phyloP scores from a whole-genome alignment of 2,797 vertebrate species.

The Sebastes vulpes region DNA sequence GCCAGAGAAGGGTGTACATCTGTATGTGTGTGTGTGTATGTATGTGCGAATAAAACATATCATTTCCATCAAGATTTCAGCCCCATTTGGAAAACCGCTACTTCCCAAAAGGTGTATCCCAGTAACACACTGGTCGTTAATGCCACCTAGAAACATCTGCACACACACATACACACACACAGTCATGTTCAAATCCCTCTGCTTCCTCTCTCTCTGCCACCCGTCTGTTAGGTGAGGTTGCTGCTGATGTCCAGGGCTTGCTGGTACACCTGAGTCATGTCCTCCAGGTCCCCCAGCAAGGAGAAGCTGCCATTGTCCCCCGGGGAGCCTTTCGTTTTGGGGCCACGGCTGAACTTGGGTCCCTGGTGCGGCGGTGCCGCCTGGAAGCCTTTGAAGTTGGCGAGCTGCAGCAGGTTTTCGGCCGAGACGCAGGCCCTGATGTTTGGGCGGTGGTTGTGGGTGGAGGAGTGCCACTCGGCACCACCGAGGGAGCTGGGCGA shows the following conservation, averaged over 20 bases:
- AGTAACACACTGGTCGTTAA: conserved; percentile 88
- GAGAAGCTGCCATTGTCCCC: conserved; percentile 98
- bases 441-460: conserved; percentile 87
- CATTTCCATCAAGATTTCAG: conserved; percentile 64
- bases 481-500: conserved; percentile 91
- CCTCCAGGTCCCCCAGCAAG: conserved; percentile 97
- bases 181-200: conserved; percentile 36
- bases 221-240: conserved; percentile 91
- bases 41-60: conserved; percentile 37
- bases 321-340: conserved; percentile 88
- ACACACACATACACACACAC: conserved; percentile 38
- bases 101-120: conserved; percentile 80
- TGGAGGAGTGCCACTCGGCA: conserved; percentile 91
- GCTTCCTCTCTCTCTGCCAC: conserved; percentile 45
- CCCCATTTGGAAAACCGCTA: conserved; percentile 53
- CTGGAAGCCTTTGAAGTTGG: conserved; percentile 95
- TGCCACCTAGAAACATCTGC: conserved; percentile 59
- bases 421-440: conserved; percentile 96
- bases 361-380: conserved; percentile 90
- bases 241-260: conserved; percentile 98
- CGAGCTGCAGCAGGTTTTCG: conserved; percentile 96
- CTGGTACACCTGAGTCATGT: conserved; percentile 99
- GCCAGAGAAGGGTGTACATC: conserved; percentile 58
- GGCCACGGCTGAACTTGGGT: conserved; percentile 90
- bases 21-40: conserved; percentile 18